Conservation (phyloP, 2,888 invertebrate genomes). For the Coecobrya sp. region DNA sequence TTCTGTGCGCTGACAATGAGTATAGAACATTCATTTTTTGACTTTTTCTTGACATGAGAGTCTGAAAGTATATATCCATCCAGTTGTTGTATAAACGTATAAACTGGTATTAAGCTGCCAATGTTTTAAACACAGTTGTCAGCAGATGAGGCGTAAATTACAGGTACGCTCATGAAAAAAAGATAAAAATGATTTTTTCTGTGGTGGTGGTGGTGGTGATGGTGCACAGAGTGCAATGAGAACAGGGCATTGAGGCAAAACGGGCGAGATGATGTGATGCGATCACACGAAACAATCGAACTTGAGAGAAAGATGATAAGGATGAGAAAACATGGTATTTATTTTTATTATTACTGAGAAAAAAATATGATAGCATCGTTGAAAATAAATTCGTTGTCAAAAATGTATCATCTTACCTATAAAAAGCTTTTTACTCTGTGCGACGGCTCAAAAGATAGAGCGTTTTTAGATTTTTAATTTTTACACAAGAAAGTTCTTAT, state of each 20-base stretch:
- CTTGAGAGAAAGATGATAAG: not conserved
- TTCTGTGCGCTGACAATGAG: not conserved
- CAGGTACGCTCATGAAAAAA: conserved; percentile 74
- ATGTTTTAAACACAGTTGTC: conserved; percentile 82
- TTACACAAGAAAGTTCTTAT: not conserved
- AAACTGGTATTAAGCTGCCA: conserved; percentile 81
- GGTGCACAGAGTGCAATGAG: not conserved
- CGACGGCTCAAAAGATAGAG: not conserved
- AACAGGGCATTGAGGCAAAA: not conserved
- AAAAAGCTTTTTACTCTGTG: not conserved
- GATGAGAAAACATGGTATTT: conserved; percentile 1
- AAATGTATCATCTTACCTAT: conserved; percentile 36
- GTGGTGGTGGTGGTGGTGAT: too few species aligned
- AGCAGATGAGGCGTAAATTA: conserved; percentile 83
- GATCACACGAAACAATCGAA: conserved; percentile 65
- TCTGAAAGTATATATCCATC: conserved; percentile 65
- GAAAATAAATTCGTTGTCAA: conserved; percentile 40
- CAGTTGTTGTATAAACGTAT: conserved; percentile 62
- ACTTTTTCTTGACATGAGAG: conserved; percentile 71
- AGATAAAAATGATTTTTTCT: conserved; percentile 76
- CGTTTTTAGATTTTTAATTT: not conserved
- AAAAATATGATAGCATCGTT: conserved; percentile 41
- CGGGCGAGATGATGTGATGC: conserved; percentile 1
- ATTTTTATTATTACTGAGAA: conserved; percentile 26
- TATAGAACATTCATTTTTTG: conserved; percentile 38